Conservation (phyloP, 2,888 invertebrate species). For the Drepanosiphum platanoidis region DNA sequence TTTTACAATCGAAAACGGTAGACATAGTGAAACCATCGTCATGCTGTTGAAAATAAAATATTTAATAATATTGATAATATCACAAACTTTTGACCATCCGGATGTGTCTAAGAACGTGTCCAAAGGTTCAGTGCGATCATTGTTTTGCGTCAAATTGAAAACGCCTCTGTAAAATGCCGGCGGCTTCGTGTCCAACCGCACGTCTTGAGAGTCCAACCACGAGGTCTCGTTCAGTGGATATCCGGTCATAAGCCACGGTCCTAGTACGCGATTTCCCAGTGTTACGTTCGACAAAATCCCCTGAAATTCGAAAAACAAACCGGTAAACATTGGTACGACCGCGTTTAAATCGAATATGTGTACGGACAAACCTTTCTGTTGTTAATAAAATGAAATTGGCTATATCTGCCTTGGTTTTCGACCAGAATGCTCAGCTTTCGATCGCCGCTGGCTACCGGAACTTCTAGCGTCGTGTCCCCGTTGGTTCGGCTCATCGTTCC, state of each 20-base stretch:
- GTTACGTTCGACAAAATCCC: constrained; percentile 72
- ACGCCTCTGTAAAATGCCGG: constrained; percentile 64
- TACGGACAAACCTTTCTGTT: constrained; percentile 68
- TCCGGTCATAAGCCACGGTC: constrained; percentile 75
- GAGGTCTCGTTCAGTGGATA: constrained; percentile 68
- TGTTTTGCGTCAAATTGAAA: constrained; percentile 62
- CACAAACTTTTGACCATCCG: constrained; percentile 66
- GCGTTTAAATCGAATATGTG: too few relatives aligned
- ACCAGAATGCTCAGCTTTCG: constrained; percentile 68
- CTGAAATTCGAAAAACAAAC: constrained; percentile 68
- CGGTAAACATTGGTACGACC: not conserved
- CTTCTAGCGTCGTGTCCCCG: constrained; percentile 1
- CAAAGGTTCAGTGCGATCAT: constrained; percentile 46
- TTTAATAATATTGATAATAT: too few relatives aligned
- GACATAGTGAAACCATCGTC: too few relatives aligned
- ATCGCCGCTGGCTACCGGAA: not conserved
- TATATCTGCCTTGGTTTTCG: constrained; percentile 87
- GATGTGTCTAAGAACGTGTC: constrained; percentile 65
- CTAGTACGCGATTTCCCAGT: constrained; percentile 70
- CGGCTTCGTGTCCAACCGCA: not conserved
- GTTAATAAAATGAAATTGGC: constrained; percentile 71
- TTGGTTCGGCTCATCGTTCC: constrained; percentile 24
- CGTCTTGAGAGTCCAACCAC: constrained; percentile 24
- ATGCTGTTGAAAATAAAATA: too few relatives aligned
- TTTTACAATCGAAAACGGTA: too few relatives aligned